Evolutionary conservation across 1,140 invertebrate species (phyloP), one percentile per base, ranked within the genome.

Genomic region (Araneus ventricosus): DNA sequence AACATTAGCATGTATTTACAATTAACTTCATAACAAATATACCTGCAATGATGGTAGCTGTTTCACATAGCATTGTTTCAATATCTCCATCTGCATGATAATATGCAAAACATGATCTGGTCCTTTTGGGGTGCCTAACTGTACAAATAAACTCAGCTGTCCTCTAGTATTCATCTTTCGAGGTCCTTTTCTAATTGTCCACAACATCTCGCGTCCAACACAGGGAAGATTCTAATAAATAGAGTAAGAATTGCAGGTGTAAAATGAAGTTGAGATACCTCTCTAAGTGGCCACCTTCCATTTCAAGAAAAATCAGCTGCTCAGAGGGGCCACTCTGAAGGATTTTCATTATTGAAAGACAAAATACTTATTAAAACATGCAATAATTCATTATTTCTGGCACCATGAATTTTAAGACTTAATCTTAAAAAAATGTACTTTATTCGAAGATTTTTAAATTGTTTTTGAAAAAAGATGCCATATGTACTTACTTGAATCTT

Each of bases 171-270:
- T 45, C 37, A 45, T 39, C 67, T 45, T 85, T 37, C 41, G 37
- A 30, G 57, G n/a, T 67, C 90, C 90, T 92, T 92, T 86, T 52
- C 24, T 92, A 41, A 92, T 20, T 37, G 61, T 30, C 61, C 80
- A 92, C 17, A 85, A 14, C 24, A 86, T 10, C 0, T 92, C 90
- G 27, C 84, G 61, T 7, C 80, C 90, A 85, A 57, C 17, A 57
- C 90, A 92, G 24, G 90, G 82, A 27, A 92, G 30, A 57, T 80
- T 24, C 90, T 92, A 52, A 86, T 24, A 85, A 41, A 85, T 84
- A 89, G 57, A 2, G 5, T 45, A 41, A 45, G 39, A 80, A 41
- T 39, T 75, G 8, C 24, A n/a, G n/a, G 8, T 24, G 4, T 1
- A 75, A 75, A 30, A 75, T 1, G 45, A 17, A 22, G 2, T 0